Percentiles rank a stretch among this genome's conserved stretches.
phyloP scores from a whole-genome alignment of 53 echinoderm and acorn worm genomes.

The Paracentrotus lividus region DNA sequence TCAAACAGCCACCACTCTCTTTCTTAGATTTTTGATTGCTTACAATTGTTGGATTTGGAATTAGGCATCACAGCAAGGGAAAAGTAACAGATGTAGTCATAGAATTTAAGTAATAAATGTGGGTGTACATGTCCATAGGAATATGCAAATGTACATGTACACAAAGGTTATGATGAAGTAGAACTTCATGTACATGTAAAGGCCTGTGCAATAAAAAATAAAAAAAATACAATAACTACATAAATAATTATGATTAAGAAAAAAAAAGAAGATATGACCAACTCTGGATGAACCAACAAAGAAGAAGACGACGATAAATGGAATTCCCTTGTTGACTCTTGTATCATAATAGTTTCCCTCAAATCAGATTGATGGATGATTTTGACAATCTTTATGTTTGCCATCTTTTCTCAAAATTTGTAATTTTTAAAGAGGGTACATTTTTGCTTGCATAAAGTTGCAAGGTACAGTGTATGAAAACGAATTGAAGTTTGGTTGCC shows the following conservation, averaged over 20 bases:
- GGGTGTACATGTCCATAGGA: too few relatives aligned
- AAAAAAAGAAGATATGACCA: neutral
- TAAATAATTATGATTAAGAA: neutral
- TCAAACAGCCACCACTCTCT: too few relatives aligned
- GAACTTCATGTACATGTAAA: neutral
- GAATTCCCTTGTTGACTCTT: neutral
- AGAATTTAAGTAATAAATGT: too few relatives aligned
- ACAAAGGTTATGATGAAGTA: neutral
- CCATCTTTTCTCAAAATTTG: neutral
- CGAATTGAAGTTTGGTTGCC: neutral
- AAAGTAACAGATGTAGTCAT: too few relatives aligned
- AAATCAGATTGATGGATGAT: neutral
- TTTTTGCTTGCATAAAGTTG: too few relatives aligned
- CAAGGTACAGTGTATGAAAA: neutral
- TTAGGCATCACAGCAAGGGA: too few relatives aligned
- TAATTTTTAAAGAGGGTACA: neutral
- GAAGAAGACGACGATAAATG: neutral
- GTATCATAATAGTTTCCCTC: neutral
- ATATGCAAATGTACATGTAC: too few relatives aligned
- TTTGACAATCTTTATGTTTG: neutral
- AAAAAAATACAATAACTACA: neutral
- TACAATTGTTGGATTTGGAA: too few relatives aligned
- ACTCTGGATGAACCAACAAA: neutral
- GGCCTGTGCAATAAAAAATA: neutral
- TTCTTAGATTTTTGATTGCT: too few relatives aligned